Evolutionary conservation across 2,113 vertebrate genomes (phyloP), one percentile per base, ranked within the genome.

Genomic region (Hypomesus transpacificus): DNA sequence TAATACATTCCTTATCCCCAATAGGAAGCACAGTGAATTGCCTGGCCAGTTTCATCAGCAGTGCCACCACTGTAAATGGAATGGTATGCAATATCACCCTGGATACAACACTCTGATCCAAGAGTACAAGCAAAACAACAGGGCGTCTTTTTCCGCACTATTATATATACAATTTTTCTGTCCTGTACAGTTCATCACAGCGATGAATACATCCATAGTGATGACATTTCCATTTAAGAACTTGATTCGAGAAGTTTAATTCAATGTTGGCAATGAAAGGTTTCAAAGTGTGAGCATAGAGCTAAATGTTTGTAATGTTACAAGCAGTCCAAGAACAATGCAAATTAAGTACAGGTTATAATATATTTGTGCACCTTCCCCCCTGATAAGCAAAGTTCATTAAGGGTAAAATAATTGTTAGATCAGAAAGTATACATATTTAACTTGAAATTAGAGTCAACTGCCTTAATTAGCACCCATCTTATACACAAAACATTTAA

Each of bases 61-160:
- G 90, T 84, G 86, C 76, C 90, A 91, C 89, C 88, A 70, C 90
- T 91, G 76, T 91, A 97, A 92, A 97, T 93, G 95, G 95, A 93
- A 92, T 92, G 94, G 94, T 92, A 95, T 96, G 85, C 82, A 78
- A 76, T 82, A 87, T 80, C 80, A 80, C 85, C 82, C 84, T 87
- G 84, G 80, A 82, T 85, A 83, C 88, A 89, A 87, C 82, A 90
- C 88, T 89, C 93, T 90, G 81, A 82, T 87, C 89, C 76, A 75
- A 76, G 75, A 79, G 75, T 34, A 81, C 80, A 79, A 87, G 80
- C 75, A 85, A 88, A 90, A 89, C 87, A 87, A 87, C 78, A 28
- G 60, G 57, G 70, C 77, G 85, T 80, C 84, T 87, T 87, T 88
- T 89, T 90, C 82, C 76, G 39, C 80, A 70, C 77, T 75, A 14